Evolutionary conservation across 2,113 vertebrate species (phyloP).

Genomic region (Cynopterus brachyotis): DNA sequence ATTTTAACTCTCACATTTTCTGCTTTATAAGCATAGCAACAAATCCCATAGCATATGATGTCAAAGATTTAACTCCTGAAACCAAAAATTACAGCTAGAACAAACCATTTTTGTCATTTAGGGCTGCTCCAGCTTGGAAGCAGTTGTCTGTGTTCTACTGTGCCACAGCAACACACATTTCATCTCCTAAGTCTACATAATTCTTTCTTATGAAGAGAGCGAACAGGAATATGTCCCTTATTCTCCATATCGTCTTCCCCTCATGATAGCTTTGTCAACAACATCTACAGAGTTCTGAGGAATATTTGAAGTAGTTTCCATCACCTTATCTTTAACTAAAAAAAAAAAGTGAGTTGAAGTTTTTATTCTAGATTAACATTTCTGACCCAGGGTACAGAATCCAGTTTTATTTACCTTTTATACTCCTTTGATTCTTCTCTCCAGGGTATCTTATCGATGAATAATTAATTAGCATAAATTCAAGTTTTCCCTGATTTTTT

Average conservation of each 20-base stretch:
- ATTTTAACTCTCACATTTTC: not conserved
- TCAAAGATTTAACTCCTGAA: not conserved
- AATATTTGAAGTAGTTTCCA: not conserved
- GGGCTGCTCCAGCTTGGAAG: not conserved
- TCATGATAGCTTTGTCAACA: not conserved
- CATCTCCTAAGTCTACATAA: not conserved
- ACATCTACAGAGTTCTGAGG: not conserved
- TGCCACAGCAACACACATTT: not conserved
- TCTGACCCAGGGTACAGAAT: not conserved
- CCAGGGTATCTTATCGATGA: not conserved
- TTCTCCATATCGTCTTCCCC: not conserved
- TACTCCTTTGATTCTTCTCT: not conserved
- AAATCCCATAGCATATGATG: not conserved
- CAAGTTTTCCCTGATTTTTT: not conserved
- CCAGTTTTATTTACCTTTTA: not conserved
- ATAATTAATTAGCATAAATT: not conserved
- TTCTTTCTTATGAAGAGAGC: not conserved
- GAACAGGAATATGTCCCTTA: not conserved
- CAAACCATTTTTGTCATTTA: not conserved
- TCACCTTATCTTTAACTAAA: not conserved
- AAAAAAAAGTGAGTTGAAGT: not conserved
- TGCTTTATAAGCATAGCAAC: not conserved
- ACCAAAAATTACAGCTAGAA: not conserved
- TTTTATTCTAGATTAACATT: not conserved
- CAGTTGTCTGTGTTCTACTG: not conserved